These are phyloP conservation scores for Australoheros facetus DNA, from an alignment of 2,797 vertebrate species.

Conservation along the genomic window DNA sequence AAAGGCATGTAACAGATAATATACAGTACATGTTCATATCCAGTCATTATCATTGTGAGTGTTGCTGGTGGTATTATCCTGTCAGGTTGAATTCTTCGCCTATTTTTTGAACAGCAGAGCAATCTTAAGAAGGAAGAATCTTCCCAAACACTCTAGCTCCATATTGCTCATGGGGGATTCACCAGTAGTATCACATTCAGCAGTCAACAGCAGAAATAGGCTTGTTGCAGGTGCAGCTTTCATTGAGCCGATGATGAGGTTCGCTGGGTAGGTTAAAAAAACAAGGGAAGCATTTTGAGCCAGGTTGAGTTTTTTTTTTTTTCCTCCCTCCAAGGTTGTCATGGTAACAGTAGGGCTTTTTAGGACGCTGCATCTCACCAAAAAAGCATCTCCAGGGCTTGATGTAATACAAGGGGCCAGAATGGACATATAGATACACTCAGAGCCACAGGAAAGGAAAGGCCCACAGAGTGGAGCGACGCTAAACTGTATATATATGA, in stretches of 20 bases:
- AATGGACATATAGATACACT: constrained; percentile 53
- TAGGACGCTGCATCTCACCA: constrained; percentile 58
- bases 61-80: not conserved
- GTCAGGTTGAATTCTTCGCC: not conserved
- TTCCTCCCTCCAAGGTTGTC: constrained; percentile 60
- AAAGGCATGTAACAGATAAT: not conserved
- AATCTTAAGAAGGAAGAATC: constrained; percentile 1
- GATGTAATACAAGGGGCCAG: constrained; percentile 41
- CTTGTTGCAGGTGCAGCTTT: constrained; percentile 62
- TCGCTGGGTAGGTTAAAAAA: constrained; percentile 53
- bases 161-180: constrained; percentile 15
- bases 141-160: not conserved
- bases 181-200: not conserved
- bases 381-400: constrained; percentile 57
- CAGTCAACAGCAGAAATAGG: constrained; percentile 31
- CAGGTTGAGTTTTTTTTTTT: constrained; percentile 23
- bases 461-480: constrained; percentile 2
- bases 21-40: not conserved
- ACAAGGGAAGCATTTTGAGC: constrained; percentile 48
- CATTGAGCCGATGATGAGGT: constrained; percentile 58
- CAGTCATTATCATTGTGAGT: not conserved
- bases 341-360: constrained; percentile 77
- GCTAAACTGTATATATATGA: constrained; percentile 31
- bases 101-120: not conserved
- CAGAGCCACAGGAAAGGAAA: constrained; percentile 30